Evolutionary conservation across 2,888 invertebrate species (phyloP), one percentile per base, ranked within the genome.

Genomic region (Gryllus longicercus): DNA sequence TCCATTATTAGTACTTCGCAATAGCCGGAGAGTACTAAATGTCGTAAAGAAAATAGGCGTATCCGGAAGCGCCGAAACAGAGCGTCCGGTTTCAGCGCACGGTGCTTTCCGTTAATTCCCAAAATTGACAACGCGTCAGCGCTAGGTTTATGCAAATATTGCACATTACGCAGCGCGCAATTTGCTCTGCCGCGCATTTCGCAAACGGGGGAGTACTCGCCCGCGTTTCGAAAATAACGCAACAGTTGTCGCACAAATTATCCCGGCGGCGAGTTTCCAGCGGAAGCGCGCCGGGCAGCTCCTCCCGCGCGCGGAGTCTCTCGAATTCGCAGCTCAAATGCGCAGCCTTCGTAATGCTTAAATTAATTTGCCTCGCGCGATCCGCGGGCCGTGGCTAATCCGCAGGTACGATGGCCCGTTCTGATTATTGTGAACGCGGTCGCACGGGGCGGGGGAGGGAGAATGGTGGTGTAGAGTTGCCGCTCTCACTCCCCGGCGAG

Each of bases 231-330:
- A 63, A 63, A 18, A 63, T 63, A 63, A n/a, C 63, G 63, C 63
- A 63, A 63, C 63, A 63, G 63, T 63, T 63, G 63, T 63, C 63
- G 63, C n/a, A n/a, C 63, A 63, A 63, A 63, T 63, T 63, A 63
- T 63, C 63, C 5, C 63, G n/a, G 14, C 63, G 63, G 14, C 16
- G n/a, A 63, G 63, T 11, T 16, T 11, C 16, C 63, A 18, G 12
- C 16, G 16, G 14, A 5, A 18, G 14, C n/a, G 63, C 14, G 63
- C 63, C 14, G 16, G 2, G 4, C 63, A 11, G 63, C 0, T 5
- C 16, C n/a, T 63, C 63, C n/a, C 63, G 63, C 5, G 14, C 1
- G 11, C 63, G 63, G 38, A 63, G 63, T 18, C n/a, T 63, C 63
- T 63, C 63, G 63, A 11, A 63, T 63, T 63, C 63, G 63, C 14